These are phyloP conservation scores for Drosophila albomicans DNA, from an alignment of 1,140 invertebrate genomes.

Conservation along the genomic window DNA sequence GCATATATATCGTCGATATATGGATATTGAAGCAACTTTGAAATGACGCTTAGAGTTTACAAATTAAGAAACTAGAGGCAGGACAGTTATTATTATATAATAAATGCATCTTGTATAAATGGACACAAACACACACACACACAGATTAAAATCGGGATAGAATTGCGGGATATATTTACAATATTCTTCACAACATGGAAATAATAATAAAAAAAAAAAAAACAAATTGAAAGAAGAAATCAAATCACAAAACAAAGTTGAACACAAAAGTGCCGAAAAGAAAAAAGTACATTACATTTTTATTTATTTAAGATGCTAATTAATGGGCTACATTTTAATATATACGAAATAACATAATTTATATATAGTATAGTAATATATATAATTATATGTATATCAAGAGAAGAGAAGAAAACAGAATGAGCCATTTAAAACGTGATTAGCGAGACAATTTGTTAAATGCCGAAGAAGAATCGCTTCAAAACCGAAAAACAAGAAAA, in stretches of 20 bases:
- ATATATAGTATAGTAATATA: too few species aligned
- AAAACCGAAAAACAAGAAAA: not conserved
- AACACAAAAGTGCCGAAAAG: conserved; percentile 50
- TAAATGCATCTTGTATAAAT: conserved; percentile 65
- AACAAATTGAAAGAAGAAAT: conserved; percentile 40
- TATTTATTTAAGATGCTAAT: conserved; percentile 30
- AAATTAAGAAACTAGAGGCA: conserved; percentile 31
- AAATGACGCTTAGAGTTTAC: conserved; percentile 72
- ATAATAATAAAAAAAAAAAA: conserved; percentile 50
- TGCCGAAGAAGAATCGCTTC: too few species aligned
- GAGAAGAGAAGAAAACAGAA: too few species aligned
- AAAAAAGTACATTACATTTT: conserved; percentile 33
- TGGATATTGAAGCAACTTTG: conserved; percentile 52
- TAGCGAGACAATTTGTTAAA: too few species aligned
- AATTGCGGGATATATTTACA: conserved; percentile 61
- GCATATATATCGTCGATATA: too few species aligned
- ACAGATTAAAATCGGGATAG: conserved; percentile 43
- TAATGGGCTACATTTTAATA: conserved; percentile 2
- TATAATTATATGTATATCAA: not conserved
- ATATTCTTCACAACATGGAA: conserved; percentile 50
- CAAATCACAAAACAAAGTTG: conserved; percentile 14
- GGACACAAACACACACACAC: conserved; percentile 23
- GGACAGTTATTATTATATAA: conserved; percentile 76
- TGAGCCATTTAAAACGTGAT: conserved; percentile 6
- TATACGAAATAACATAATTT: not conserved